Percentiles rank a stretch among this genome's conserved stretches.
These are phyloP conservation scores for Agrypnia vestita DNA, from an alignment of 1,140 invertebrate genomes.

Conservation along the genomic window DNA sequence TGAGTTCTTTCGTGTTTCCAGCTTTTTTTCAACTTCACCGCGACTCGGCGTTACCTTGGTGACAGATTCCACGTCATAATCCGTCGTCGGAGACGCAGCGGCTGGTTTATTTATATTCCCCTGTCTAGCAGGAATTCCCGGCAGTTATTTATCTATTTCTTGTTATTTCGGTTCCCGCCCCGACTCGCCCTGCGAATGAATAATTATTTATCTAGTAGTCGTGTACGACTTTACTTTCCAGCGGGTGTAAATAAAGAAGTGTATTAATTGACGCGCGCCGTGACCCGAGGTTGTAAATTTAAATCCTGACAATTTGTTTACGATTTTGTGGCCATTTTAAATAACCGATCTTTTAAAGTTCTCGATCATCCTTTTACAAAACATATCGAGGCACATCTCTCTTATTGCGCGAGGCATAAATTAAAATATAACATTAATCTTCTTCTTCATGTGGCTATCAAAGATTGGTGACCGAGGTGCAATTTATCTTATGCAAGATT, in stretches of 20 bases:
- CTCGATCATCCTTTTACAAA: no score
- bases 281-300: background rate
- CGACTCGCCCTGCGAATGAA: constrained; percentile 25
- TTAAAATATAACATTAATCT: no score
- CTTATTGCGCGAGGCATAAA: no score
- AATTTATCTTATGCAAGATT: no score
- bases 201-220: constrained; percentile 41
- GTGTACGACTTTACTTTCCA: constrained; percentile 25
- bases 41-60: background rate
- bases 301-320: constrained; percentile 7
- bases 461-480: no score
- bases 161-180: constrained; percentile 23
- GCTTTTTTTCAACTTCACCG: background rate
- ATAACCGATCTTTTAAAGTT: no score
- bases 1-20: no score
- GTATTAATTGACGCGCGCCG: constrained; percentile 17
- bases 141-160: constrained; percentile 49
- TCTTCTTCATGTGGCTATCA: no score
- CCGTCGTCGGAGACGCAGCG: constrained; percentile 14
- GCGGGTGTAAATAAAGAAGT: constrained; percentile 28
- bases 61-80: constrained; percentile 38
- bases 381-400: no score
- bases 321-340: no score
- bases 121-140: constrained; percentile 43
- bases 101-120: constrained; percentile 15